Base-by-base conservation (phyloP, 92 coral and sea anemone species). In the Desmophyllum pertusum region DNA sequence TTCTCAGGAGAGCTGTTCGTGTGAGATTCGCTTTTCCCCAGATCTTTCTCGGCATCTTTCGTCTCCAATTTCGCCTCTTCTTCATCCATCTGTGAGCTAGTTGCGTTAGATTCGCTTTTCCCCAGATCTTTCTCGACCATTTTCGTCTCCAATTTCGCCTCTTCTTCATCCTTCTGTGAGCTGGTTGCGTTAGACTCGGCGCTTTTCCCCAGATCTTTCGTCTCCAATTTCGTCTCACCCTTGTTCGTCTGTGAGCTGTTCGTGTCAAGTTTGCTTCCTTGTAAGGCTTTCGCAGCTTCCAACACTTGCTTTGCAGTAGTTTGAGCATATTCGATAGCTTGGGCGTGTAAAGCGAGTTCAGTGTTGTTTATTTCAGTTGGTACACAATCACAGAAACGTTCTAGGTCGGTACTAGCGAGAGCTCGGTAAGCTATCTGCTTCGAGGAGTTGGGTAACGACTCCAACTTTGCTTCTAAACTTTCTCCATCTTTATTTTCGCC, bases 91-190 rank as follows among this genome's bases (percentile, higher is more conserved):
- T 46, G 51, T 5, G 15, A 46, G 51, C 51, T 46, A 10, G 14
- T 46, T 46, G 51, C 15, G 51, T 46, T n/a, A n/a, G 83, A 70
- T 9, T 73, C 75, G 38, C 52, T 84, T 17, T 66, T 29, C 75
- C 5, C 30, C 31, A 39, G 41, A 14, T 62, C 70, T 25, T 62
- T 10, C 37, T 70, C 83, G 19, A 2, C 63, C 41, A 31, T 30
- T 62, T 78, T n/a, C 33, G 31, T 13, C 2, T 57, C 40, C 3
- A 15, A 21, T 23, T 18, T 40, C 48, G 15, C 23, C 5, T 4
- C 46, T 30, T 2, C 62, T 65, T 79, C 64, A 3, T 66, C 59
- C 11, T 3, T 27, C 59, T 10, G 36, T 0, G 50, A 51, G 13
- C 40, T 42, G 29, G 7, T 50, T 3, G 50, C 19, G 13, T 48